These are phyloP conservation scores for Teinopalpus imperialis DNA, from an alignment of 2,888 invertebrate species.

Conservation along the genomic window DNA sequence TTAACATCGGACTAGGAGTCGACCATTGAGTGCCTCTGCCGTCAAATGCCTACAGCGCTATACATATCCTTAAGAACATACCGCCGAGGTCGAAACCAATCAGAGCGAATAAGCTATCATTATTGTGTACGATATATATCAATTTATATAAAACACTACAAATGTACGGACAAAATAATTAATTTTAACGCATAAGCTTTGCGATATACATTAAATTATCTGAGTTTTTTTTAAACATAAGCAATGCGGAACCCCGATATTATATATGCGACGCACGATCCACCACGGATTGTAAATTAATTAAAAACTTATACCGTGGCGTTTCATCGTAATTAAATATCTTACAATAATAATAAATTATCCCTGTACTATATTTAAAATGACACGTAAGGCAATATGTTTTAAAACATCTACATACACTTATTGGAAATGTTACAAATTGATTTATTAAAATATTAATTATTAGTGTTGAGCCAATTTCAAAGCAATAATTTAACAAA, in stretches of 20 bases:
- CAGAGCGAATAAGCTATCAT: too few relatives aligned
- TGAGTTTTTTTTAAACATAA: too few relatives aligned
- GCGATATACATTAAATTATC: too few relatives aligned
- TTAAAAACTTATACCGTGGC: slow-evolving; percentile 14
- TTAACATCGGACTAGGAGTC: too few relatives aligned
- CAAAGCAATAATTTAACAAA: not conserved
- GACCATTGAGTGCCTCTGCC: too few relatives aligned
- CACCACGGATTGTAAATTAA: not conserved
- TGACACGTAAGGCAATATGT: not conserved
- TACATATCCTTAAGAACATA: too few relatives aligned
- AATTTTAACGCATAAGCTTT: too few relatives aligned
- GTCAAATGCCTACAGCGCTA: too few relatives aligned
- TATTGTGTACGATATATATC: too few relatives aligned
- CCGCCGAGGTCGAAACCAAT: too few relatives aligned
- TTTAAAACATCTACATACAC: not conserved
- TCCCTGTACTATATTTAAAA: not conserved
- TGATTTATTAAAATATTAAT: not conserved
- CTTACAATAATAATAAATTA: not conserved
- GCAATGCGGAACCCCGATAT: not conserved
- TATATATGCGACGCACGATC: not conserved
- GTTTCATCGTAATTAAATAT: slow-evolving; percentile 14
- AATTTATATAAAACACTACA: too few relatives aligned
- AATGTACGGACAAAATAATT: too few relatives aligned
- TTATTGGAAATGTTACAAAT: slow-evolving; percentile 7
- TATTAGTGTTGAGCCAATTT: not conserved